Evolutionary conservation across 1,140 invertebrate genomes (phyloP).

Genomic region (Macrocentrus cingulum): DNA sequence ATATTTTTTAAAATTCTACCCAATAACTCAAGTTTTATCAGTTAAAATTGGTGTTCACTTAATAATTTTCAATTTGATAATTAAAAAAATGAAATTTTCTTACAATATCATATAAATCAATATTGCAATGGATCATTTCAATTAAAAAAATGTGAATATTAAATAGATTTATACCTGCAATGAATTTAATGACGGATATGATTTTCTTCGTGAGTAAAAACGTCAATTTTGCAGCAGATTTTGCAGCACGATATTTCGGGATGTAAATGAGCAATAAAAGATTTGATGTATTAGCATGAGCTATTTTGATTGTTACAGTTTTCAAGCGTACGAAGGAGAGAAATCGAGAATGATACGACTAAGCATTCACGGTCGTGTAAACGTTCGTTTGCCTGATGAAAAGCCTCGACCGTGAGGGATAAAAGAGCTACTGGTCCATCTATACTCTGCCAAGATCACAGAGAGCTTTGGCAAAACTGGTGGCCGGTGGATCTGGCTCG

Average conservation of each 20-base stretch:
- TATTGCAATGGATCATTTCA: too few species aligned
- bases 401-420: slow-evolving; percentile 1
- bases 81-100: too few species aligned
- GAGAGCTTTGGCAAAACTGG: slow-evolving; percentile 10
- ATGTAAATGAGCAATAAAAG: slow-evolving; percentile 23
- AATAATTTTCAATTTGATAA: too few species aligned
- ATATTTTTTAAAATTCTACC: too few species aligned
- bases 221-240: too few species aligned
- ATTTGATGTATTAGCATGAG: slow-evolving; percentile 22
- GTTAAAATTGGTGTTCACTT: too few species aligned
- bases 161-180: too few species aligned
- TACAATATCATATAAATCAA: too few species aligned
- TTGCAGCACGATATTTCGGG: background rate
- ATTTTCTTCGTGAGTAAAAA: too few species aligned
- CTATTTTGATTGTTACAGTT: slow-evolving; percentile 1
- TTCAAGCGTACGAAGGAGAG: background rate
- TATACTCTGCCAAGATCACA: slow-evolving; percentile 4
- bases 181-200: too few species aligned
- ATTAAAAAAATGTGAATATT: too few species aligned
- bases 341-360: slow-evolving; percentile 16
- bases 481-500: slow-evolving; percentile 18
- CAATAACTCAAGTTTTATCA: too few species aligned
- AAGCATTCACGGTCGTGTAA: slow-evolving; percentile 11
- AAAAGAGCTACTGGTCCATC: slow-evolving; percentile 6
- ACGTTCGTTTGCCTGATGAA: slow-evolving; percentile 11